Percentiles rank a stretch among this genome's conserved stretches.
phyloP scores from a whole-genome alignment of 2,888 invertebrate species.

The Smittia aterrima region DNA sequence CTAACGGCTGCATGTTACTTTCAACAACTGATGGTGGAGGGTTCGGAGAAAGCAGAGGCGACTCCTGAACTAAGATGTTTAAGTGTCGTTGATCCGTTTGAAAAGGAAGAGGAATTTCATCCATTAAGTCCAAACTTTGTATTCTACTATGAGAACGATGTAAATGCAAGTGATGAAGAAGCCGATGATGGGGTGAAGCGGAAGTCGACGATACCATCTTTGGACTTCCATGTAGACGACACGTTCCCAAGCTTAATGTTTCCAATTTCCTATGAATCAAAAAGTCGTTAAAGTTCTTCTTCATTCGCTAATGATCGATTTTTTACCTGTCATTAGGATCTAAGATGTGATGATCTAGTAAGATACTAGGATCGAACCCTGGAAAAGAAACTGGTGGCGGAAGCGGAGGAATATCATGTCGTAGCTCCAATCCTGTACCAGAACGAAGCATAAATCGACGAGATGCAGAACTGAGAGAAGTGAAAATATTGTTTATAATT shows the following conservation, averaged over 20 bases:
- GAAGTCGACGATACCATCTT: constrained; percentile 53
- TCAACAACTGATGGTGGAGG: constrained; percentile 38
- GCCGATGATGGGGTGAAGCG: constrained; percentile 52
- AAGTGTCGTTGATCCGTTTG: constrained; percentile 41
- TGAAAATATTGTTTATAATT: neutral
- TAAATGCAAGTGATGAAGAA: constrained; percentile 34
- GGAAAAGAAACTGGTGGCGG: constrained; percentile 59
- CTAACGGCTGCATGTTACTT: constrained; percentile 1
- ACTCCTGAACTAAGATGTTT: constrained; percentile 16
- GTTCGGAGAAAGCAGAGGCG: constrained; percentile 34
- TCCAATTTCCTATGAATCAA: constrained; percentile 43
- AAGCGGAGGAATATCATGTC: constrained; percentile 54
- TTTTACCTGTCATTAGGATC: constrained; percentile 44
- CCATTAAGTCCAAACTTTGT: constrained; percentile 53
- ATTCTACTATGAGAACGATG: constrained; percentile 46
- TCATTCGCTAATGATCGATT: neutral
- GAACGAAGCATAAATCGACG: constrained; percentile 68
- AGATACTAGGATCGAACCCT: constrained; percentile 49
- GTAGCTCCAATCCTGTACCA: constrained; percentile 67
- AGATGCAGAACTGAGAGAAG: constrained; percentile 40
- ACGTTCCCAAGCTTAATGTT: constrained; percentile 44
- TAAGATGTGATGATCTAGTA: constrained; percentile 45
- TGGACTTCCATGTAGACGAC: constrained; percentile 54
- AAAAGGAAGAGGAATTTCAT: constrained; percentile 47
- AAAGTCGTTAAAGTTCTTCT: neutral